Evolutionary conservation across 2,888 invertebrate species (phyloP).

Genomic region (Tethea ocularis): DNA sequence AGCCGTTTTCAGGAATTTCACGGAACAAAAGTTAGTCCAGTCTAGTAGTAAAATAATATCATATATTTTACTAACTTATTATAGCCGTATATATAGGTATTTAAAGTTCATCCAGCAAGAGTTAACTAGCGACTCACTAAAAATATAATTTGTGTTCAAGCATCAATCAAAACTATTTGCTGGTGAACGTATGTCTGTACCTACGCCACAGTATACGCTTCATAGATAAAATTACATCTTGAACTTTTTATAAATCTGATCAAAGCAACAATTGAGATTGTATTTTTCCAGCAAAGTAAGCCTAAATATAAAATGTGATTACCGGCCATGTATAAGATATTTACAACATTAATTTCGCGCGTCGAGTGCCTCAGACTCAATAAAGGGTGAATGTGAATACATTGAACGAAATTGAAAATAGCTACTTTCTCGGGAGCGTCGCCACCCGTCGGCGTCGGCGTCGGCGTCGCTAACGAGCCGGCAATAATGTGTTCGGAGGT

Average conservation of each 20-base stretch:
- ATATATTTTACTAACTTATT: not conserved
- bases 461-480: constrained; percentile 2
- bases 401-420: constrained; percentile 2
- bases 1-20: too few relatives aligned
- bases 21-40: too few relatives aligned
- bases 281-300: not conserved
- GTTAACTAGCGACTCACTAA: not conserved
- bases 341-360: not conserved
- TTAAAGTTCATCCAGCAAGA: too few relatives aligned
- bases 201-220: too few relatives aligned
- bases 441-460: not conserved
- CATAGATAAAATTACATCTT: not conserved
- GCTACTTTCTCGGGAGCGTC: not conserved
- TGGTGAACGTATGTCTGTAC: not conserved
- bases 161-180: not conserved
- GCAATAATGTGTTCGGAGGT: constrained; percentile 4
- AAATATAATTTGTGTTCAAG: not conserved
- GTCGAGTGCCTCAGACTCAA: not conserved
- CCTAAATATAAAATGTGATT: not conserved
- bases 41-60: not conserved
- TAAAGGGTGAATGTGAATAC: not conserved
- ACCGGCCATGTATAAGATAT: not conserved
- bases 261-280: too few relatives aligned
- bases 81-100: not conserved
- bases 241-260: not conserved